Percentiles rank a stretch among this genome's conserved stretches.
Evolutionary conservation across 2,113 vertebrate species (phyloP).

Genomic region (Tachysurus vachellii): DNA sequence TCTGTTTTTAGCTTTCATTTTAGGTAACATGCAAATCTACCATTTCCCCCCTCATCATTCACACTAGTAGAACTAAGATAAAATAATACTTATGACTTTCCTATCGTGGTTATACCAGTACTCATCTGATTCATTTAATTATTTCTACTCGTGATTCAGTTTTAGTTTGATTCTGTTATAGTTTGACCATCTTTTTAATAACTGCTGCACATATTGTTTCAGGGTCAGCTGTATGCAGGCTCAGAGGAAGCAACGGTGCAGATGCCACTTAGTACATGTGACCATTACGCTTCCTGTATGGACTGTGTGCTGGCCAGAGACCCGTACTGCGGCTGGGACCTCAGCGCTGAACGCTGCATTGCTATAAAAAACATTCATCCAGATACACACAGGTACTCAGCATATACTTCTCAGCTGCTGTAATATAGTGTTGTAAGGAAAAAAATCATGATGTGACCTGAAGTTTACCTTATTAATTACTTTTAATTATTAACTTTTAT

Average conservation of each 20-base stretch:
- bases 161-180: background rate
- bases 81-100: too few species aligned
- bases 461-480: too few species aligned
- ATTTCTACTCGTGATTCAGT: background rate
- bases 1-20: too few species aligned
- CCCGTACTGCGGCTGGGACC: constrained; percentile 78
- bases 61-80: too few species aligned
- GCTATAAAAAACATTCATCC: constrained; percentile 40
- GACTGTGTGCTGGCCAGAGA: constrained; percentile 80
- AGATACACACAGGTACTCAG: background rate
- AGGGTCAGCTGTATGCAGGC: constrained; percentile 73
- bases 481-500: too few species aligned
- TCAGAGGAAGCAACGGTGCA: constrained; percentile 71
- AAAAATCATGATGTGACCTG: background rate
- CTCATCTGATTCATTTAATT: background rate
- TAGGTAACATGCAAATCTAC: too few species aligned
- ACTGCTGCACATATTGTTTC: constrained; percentile 27
- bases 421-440: background rate
- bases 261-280: constrained; percentile 70
- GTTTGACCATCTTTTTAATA: background rate
- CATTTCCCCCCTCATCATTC: too few species aligned
- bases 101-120: background rate
- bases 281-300: constrained; percentile 66
- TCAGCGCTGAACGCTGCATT: constrained; percentile 48
- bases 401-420: background rate